phyloP scores from a whole-genome alignment of 1,140 invertebrate genomes.

The Anadara kagoshimensis region DNA sequence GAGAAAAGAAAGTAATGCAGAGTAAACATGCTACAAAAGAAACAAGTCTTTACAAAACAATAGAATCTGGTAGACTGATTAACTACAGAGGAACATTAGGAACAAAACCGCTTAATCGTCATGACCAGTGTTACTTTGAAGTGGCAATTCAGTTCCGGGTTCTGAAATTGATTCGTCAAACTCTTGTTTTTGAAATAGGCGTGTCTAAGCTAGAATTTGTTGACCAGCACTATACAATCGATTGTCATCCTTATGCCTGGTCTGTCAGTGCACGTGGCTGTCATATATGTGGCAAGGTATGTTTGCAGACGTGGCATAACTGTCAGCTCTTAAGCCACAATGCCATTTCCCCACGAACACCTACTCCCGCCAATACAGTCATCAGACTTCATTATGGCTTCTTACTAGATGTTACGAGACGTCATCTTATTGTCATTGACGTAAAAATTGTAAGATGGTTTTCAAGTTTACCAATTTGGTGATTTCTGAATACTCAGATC shows the following conservation, averaged over 20 bases:
- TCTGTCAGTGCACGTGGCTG: conserved; percentile 45
- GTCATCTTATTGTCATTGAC: conserved; percentile 44
- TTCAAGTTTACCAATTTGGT: conserved; percentile 52
- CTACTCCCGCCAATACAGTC: conserved; percentile 35
- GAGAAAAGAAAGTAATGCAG: conserved; percentile 41
- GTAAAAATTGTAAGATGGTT: conserved; percentile 42
- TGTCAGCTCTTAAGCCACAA: conserved; percentile 45
- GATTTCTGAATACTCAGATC: conserved; percentile 49
- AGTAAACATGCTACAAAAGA: conserved; percentile 32
- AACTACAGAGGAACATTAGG: conserved; percentile 45
- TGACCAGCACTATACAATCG: conserved; percentile 41
- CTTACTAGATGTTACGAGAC: conserved; percentile 36
- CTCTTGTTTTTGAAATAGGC: conserved; percentile 43
- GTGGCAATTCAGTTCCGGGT: conserved; percentile 42
- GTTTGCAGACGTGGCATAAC: conserved; percentile 50
- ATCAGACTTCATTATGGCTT: conserved; percentile 46
- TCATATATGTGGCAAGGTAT: conserved; percentile 49
- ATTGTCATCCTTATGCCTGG: conserved; percentile 47
- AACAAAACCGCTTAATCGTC: conserved; percentile 40
- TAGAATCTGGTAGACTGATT: conserved; percentile 20
- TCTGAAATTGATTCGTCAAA: conserved; percentile 34
- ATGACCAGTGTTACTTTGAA: conserved; percentile 44
- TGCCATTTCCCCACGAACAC: conserved; percentile 36
- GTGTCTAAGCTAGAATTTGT: conserved; percentile 38
- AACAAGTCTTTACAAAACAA: conserved; percentile 1